A percentile compares a stretch with the other conserved stretches of the same genome.
Conservation (phyloP, 2,888 invertebrate genomes). For the Eudasyphora cyanicolor region DNA sequence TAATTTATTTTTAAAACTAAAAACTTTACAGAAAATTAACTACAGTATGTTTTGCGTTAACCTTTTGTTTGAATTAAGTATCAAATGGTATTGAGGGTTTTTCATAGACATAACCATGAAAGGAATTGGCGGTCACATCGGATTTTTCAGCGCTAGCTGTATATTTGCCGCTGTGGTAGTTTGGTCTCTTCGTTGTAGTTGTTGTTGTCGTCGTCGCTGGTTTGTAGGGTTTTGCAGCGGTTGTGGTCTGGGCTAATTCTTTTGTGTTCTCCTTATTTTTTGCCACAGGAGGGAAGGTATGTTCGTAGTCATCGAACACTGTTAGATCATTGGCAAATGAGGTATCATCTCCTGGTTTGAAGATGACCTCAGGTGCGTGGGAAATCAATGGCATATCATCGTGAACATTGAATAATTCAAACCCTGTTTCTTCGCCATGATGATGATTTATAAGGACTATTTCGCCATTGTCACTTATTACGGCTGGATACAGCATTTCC, state of each 20-base stretch:
- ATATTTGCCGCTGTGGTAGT: not conserved
- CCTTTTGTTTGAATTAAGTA: slow-evolving; percentile 28
- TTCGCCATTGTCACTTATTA: not conserved
- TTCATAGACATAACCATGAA: slow-evolving; percentile 48
- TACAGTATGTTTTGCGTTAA: not conserved
- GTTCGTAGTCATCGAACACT: slow-evolving; percentile 45
- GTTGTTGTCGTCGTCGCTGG: not conserved
- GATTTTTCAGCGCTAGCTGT: not conserved
- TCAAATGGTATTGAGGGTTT: slow-evolving; percentile 54
- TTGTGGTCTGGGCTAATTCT: not conserved
- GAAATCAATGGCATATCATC: slow-evolving; percentile 25
- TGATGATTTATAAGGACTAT: slow-evolving; percentile 25
- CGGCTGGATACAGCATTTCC: not conserved
- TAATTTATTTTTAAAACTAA: not conserved
- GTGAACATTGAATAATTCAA: slow-evolving; percentile 42
- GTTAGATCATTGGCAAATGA: slow-evolving; percentile 44
- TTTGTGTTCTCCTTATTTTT: not conserved
- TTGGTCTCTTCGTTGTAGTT: not conserved
- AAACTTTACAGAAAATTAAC: not conserved
- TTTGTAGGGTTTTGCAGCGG: not conserved
- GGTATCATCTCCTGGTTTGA: slow-evolving; percentile 60
- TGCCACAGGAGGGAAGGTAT: not conserved
- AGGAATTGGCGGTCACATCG: not conserved
- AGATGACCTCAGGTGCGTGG: slow-evolving; percentile 63
- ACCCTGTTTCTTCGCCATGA: not conserved